Evolutionary conservation across 2,113 vertebrate species (phyloP), one percentile per base, ranked within the genome.

Genomic region (Nymphicus hollandicus): DNA sequence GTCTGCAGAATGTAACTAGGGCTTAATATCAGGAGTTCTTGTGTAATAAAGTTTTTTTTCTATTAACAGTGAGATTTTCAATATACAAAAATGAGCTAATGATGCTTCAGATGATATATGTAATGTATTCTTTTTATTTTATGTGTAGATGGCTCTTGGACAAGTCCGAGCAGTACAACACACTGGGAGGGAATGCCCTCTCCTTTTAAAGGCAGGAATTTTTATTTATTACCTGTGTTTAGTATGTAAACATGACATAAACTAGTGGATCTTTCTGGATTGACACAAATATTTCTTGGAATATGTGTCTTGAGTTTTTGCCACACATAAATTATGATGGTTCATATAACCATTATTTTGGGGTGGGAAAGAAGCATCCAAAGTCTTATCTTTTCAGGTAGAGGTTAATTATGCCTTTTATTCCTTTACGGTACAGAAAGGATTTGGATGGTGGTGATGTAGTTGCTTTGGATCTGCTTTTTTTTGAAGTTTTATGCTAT

Each of bases 121-220:
- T 98, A 98, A 98, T 98, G 97, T 98, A 98, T 98, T 98, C 98
- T 98, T 98, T 98, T 98, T 98, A 98, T 98, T 98, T 98, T 98
- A 98, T 98, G 98, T 98, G 98, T 98, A 98, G 98, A 98, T 98
- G 98, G 98, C 98, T 98, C 98, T 98, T 98, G 98, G 98, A 98
- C 98, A 98, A 98, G 97, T 98, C 98, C 98, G 98, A 98, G 98
- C 98, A 98, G 98, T 98, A 98, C 98, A 98, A 97, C 98, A 98
- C 98, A 98, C 98, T 98, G 98, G 98, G 98, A 98, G 98, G 98
- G 98, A 98, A 98, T 98, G 98, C 97, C 97, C 98, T 98, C 98
- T 98, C 98, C 98, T 98, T 98, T 98, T 98, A 98, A 98, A 98
- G 98, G 98, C 98, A 98, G 98, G 98, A 98, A 97, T 98, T 98